Evolutionary conservation across 2,888 invertebrate species (phyloP).

Genomic region (Argyresthia albistria): DNA sequence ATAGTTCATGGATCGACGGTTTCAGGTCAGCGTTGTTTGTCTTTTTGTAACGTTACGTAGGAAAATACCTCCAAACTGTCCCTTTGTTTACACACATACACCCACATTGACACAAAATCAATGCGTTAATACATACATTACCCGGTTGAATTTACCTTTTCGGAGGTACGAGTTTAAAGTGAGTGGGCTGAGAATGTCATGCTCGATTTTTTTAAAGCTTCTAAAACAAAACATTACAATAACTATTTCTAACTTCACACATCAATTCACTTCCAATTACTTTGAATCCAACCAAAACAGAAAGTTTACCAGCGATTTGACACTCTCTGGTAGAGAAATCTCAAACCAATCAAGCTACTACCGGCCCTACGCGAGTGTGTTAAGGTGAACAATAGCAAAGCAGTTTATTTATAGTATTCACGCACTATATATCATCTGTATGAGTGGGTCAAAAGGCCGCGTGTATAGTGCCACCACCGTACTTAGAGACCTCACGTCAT

Average conservation of each 20-base stretch:
- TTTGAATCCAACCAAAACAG: background rate
- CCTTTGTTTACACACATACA: too few species aligned
- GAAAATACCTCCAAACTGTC: too few species aligned
- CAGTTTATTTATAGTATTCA: slow-evolving; percentile 20
- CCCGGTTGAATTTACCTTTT: too few species aligned
- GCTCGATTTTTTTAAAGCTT: background rate
- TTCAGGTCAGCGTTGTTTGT: too few species aligned
- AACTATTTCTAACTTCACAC: too few species aligned
- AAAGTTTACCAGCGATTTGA: background rate
- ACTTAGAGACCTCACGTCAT: too few species aligned
- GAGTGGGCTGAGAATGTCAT: background rate
- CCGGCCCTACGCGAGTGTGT: background rate
- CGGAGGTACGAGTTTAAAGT: background rate
- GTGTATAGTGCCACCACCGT: slow-evolving; percentile 21
- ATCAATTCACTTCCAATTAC: background rate
- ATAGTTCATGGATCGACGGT: too few species aligned
- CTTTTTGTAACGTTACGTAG: too few species aligned
- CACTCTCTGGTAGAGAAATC: background rate
- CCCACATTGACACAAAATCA: too few species aligned
- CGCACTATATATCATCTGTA: slow-evolving; percentile 42
- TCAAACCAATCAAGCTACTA: too few species aligned
- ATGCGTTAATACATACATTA: too few species aligned
- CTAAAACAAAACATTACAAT: background rate
- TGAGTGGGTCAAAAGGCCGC: slow-evolving; percentile 45
- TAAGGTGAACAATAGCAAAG: background rate